Evolutionary conservation across 2,113 vertebrate genomes (phyloP), one percentile per base, ranked within the genome.

Genomic region (Cyanistes caeruleus): DNA sequence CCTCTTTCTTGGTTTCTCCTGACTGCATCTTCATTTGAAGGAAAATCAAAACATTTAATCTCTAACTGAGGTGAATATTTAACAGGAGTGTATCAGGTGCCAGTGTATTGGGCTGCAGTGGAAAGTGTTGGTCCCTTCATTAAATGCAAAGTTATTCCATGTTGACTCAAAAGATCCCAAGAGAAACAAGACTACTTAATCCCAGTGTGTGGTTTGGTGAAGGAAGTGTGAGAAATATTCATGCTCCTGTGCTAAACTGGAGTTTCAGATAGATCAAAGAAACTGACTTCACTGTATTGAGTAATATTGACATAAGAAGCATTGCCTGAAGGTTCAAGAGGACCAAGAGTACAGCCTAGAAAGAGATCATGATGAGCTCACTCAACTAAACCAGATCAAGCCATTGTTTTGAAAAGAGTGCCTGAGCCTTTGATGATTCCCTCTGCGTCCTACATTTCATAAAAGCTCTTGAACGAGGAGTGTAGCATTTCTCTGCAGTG

Each of bases 391-490:
- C 33, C 19, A 37, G 46, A 69, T 69, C 5, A 69, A 37, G 24
- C 27, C 0, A 0, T 62, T 53, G 17, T 85, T 88, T 63, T 72
- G 59, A 60, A 59, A 63, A 73, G 5, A 68, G 43, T 0, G 0
- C 9, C 30, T 64, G 62, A 69, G 31, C 46, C 41, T 81, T 16
- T 56, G 14, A 30, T 84, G 65, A 43, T 81, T 74, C 25, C 48
- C 10, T 18, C 31, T 31, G 6, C 2, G 1, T 31, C 33, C 7
- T 52, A 20, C 1, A 4, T 76, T 77, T 67, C 30, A 11, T 23
- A 41, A 52, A 56, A 68, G 15, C 39, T 81, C 69, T 91, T 56
- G 33, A 30, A 15, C 65, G 43, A 89, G 43, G 20, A 31, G 15
- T 23, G 7, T 19, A 43, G 35, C 44, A 33, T 41, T 77, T 83